Evolutionary conservation across 2,888 invertebrate genomes (phyloP).

Genomic region (Diarsia brunnea): DNA sequence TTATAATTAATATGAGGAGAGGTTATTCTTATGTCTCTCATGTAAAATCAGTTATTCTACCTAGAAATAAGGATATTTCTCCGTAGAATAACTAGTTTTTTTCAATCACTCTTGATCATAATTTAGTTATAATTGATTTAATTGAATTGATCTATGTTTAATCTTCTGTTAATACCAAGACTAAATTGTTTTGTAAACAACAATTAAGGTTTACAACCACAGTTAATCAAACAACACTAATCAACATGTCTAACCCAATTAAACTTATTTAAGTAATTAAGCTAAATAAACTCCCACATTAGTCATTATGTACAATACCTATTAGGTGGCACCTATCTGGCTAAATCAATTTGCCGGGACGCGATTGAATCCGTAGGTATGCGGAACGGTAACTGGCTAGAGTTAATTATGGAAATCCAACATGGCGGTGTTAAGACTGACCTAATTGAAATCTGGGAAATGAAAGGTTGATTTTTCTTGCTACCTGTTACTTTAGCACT

Average conservation of each 20-base stretch:
- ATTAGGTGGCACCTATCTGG: constrained; percentile 19
- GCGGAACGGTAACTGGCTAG: constrained; percentile 40
- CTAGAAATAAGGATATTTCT: no score
- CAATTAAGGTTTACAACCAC: neutral
- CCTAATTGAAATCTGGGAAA: constrained; percentile 37
- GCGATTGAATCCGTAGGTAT: constrained; percentile 48
- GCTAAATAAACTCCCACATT: constrained; percentile 9
- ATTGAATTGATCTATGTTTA: neutral
- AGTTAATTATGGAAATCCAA: constrained; percentile 60
- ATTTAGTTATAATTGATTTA: no score
- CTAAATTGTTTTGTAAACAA: neutral
- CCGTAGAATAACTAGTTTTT: no score
- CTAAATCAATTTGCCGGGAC: constrained; percentile 45
- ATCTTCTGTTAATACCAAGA: neutral
- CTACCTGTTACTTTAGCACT: neutral
- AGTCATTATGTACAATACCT: constrained; percentile 5
- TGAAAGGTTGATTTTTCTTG: constrained; percentile 1
- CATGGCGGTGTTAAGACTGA: constrained; percentile 36
- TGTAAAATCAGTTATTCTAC: neutral
- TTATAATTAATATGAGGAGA: constrained; percentile 17
- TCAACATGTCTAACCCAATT: neutral
- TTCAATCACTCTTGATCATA: no score
- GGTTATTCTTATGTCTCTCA: neutral
- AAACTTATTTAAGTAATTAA: constrained; percentile 9
- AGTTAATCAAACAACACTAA: neutral